Percentiles rank a stretch among this genome's conserved stretches.
phyloP scores from a whole-genome alignment of 1,140 invertebrate species.

The Brachionus asplanchnoidis region DNA sequence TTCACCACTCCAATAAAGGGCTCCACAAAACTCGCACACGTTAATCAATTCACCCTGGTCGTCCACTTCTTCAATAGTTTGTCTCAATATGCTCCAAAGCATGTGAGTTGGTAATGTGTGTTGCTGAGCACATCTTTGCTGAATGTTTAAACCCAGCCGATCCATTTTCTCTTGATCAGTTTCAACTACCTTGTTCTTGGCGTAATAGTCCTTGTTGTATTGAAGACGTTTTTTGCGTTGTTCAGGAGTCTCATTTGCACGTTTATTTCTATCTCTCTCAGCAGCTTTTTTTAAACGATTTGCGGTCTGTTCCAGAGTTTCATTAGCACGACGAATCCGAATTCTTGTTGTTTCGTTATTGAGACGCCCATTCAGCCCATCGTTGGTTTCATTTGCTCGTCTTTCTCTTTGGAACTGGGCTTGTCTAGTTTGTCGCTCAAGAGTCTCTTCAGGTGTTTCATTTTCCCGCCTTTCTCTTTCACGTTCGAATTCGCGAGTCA shows the following conservation, averaged over 20 bases:
- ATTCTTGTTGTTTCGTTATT: too few species aligned
- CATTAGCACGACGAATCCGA: not conserved
- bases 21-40: not conserved
- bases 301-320: not conserved
- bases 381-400: not conserved
- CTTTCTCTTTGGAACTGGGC: not conserved
- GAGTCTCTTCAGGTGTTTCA: not conserved
- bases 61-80: not conserved
- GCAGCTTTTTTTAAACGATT: too few species aligned
- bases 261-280: not conserved
- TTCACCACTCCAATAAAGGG: too few species aligned
- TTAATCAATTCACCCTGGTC: not conserved
- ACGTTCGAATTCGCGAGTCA: not conserved
- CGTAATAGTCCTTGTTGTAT: not conserved
- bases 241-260: not conserved
- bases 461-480: not conserved
- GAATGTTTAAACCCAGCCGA: too few species aligned
- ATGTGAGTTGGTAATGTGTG: too few species aligned
- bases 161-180: not conserved
- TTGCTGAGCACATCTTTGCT: too few species aligned
- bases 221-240: not conserved
- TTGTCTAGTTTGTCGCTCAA: too few species aligned
- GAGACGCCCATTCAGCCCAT: too few species aligned
- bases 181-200: not conserved
- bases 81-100: too few species aligned